Evolutionary conservation across 92 coral and sea anemone species (phyloP), one percentile per base, ranked within the genome.

Genomic region (Pocillopora meandrina): DNA sequence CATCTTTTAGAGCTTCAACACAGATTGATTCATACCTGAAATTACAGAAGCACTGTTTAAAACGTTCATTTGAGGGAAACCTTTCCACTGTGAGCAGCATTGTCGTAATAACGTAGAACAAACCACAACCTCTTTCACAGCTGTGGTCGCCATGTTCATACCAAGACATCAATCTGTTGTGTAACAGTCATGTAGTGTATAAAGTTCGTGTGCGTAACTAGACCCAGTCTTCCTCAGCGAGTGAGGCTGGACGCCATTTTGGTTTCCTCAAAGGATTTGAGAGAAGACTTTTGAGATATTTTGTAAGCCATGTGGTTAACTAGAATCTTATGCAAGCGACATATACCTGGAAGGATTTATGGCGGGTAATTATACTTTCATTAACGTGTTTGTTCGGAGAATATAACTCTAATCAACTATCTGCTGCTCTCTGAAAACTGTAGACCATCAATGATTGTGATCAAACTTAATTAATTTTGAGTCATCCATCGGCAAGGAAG

Each of bases 321-420:
- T 11, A 77, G 93, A 60, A 42, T 92, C 35, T 73, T 94, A 12
- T 79, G 84, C 20, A 86, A 84, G 17, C 90, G 98, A 31, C 90
- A 93, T 23, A 87, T 91, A 47, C 98, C 98, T 62, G 98, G 98
- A 13, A 92, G 98, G 55, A 85, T 92, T 72, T 90, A 80, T 83
- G 90, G 86, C 78, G 98, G 98, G 98, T 94, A 90, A 71, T 91
- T 82, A 74, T 5, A 14, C 8, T 35, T 14, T 19, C 12, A 31
- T 18, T 56, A 19, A 64, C 59, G 19, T 9, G 20, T 62, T 23
- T 47, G 17, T 49, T 17, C 31, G 26, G 52, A 26, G 31, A 26
- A 26, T 26, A 26, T 26, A 26, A 26, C 31, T 26, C 31, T 26
- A 26, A 26, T 26, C 31, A 26, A 26, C 1, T 42, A 7, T 42